phyloP scores from a whole-genome alignment of 2,113 vertebrate species.

The Chloropsis hardwickii region DNA sequence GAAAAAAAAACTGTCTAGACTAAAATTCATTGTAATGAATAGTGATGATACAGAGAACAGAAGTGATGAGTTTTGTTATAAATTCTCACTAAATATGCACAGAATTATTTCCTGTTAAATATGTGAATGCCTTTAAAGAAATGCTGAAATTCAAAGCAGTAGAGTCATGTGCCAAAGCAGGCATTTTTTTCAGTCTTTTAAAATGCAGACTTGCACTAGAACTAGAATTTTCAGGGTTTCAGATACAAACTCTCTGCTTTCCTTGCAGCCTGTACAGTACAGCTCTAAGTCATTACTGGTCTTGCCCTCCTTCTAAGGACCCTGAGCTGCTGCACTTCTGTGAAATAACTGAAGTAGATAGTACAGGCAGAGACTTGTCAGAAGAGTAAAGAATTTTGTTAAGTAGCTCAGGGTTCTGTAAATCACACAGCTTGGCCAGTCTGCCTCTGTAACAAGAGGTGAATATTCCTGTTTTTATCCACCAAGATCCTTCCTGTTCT shows the following conservation, averaged over 20 bases:
- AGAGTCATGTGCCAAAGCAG: neutral
- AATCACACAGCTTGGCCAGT: neutral
- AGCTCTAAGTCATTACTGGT: neutral
- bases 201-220: neutral
- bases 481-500: neutral
- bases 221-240: neutral
- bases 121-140: neutral
- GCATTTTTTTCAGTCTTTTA: neutral
- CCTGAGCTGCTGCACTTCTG: neutral
- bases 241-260: neutral
- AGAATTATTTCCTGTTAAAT: neutral
- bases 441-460: neutral
- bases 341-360: neutral
- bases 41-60: neutral
- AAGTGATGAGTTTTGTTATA: neutral
- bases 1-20: neutral
- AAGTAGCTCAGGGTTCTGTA: neutral
- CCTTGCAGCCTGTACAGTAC: neutral
- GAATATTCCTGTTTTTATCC: neutral
- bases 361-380: neutral
- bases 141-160: neutral
- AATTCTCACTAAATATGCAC: neutral
- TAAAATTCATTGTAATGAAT: conserved; percentile 15
- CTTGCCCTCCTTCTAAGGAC: neutral
- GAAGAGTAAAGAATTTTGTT: neutral